Evolutionary conservation across 2,888 invertebrate genomes (phyloP).

Genomic region (Oscheius sp.): DNA sequence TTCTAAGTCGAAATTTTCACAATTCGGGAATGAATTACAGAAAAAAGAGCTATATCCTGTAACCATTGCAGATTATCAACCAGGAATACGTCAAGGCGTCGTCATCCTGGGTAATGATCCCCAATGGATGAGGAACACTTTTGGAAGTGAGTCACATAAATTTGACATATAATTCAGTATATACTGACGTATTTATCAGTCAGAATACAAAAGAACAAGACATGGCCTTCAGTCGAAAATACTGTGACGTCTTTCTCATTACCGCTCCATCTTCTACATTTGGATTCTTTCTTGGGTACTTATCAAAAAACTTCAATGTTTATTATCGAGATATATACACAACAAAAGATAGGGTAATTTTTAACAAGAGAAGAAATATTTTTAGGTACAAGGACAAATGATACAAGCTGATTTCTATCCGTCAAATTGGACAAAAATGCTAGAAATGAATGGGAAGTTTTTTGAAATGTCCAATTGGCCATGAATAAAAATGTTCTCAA

Average conservation of each 20-base stretch:
- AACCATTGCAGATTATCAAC: neutral
- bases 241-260: constrained; percentile 27
- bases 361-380: neutral
- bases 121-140: neutral
- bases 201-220: neutral
- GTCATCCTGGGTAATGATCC: neutral
- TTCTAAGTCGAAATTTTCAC: too few relatives aligned
- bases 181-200: neutral
- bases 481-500: too few relatives aligned
- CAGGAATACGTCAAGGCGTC: neutral
- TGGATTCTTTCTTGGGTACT: constrained; percentile 34
- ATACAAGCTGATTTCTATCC: constrained; percentile 28
- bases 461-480: neutral
- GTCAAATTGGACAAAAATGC: constrained; percentile 21
- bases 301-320: constrained; percentile 17
- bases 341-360: constrained; percentile 22
- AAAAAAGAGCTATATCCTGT: neutral
- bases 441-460: neutral
- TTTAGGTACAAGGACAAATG: constrained; percentile 23
- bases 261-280: constrained; percentile 34
- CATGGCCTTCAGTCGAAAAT: constrained; percentile 15
- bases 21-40: too few relatives aligned
- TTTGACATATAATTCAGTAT: too few relatives aligned
- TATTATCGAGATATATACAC: constrained; percentile 33
- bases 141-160: neutral